Conservation (phyloP, 2,888 invertebrate genomes). For the Netelia fuscicornis region DNA sequence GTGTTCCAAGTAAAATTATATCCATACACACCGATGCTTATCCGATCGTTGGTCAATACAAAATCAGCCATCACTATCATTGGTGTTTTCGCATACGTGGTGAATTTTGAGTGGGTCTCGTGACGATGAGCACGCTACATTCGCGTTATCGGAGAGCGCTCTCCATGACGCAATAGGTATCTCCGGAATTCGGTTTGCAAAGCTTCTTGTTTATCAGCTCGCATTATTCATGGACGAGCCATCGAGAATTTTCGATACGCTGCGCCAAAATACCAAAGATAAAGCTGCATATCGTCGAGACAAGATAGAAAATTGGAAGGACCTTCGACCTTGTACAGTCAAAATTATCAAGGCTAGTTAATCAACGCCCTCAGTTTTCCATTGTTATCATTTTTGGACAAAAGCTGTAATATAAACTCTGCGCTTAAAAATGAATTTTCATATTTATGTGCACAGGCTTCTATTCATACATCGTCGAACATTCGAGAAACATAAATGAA, state of each 20-base stretch:
- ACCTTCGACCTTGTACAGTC: neutral
- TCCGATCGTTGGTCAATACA: neutral
- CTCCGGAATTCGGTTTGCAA: neutral
- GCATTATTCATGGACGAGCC: neutral
- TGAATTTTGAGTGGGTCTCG: constrained; percentile 25
- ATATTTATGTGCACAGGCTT: neutral
- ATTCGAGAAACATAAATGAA: neutral
- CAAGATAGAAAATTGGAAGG: neutral
- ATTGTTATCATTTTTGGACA: too few species aligned
- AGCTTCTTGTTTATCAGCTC: neutral
- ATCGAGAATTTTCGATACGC: constrained; percentile 1
- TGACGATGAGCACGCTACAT: neutral
- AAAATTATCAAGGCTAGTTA: too few species aligned
- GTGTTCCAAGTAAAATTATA: too few species aligned
- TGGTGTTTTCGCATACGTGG: constrained; percentile 42
- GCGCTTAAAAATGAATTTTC: too few species aligned
- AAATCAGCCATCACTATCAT: neutral
- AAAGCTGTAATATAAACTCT: too few species aligned
- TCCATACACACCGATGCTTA: too few species aligned
- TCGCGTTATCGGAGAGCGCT: constrained; percentile 27
- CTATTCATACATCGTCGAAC: neutral
- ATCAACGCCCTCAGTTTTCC: too few species aligned
- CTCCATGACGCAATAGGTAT: constrained; percentile 10
- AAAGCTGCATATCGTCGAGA: too few species aligned
- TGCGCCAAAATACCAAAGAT: neutral